A percentile compares a stretch with the other conserved stretches of the same genome.
Evolutionary conservation across 2,113 vertebrate species (phyloP).

Genomic region (Hippoglossus stenolepis): DNA sequence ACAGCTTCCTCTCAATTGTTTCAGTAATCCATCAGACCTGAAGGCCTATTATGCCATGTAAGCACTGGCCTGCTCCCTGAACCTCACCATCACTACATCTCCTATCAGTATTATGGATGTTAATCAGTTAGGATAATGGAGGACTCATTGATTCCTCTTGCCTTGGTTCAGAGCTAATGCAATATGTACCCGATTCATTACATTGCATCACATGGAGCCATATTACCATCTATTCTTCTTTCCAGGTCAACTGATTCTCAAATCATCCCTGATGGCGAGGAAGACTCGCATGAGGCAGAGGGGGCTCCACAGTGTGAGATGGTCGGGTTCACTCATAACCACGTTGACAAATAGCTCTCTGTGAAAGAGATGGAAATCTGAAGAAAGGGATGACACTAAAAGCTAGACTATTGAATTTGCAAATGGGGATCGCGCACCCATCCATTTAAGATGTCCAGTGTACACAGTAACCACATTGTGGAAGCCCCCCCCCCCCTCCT

Average conservation of each 20-base stretch:
- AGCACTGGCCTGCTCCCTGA: slow-evolving; percentile 34
- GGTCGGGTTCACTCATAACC: slow-evolving; percentile 13
- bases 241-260: slow-evolving; percentile 48
- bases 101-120: slow-evolving; percentile 60
- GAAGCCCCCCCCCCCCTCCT: background rate
- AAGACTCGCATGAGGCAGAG: slow-evolving; percentile 9
- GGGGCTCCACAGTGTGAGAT: background rate
- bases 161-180: slow-evolving; percentile 58
- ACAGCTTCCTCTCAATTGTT: slow-evolving; percentile 30
- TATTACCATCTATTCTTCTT: slow-evolving; percentile 36
- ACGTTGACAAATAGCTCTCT: slow-evolving; percentile 45
- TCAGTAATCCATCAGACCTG: slow-evolving; percentile 21
- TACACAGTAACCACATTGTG: slow-evolving; percentile 49
- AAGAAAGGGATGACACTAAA: slow-evolving; percentile 49
- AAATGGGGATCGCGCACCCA: slow-evolving; percentile 37
- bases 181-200: slow-evolving; percentile 62
- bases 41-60: slow-evolving; percentile 26
- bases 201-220: slow-evolving; percentile 31
- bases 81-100: slow-evolving; percentile 31
- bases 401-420: slow-evolving; percentile 53
- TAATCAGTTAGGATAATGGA: slow-evolving; percentile 69
- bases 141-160: slow-evolving; percentile 63
- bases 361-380: slow-evolving; percentile 37
- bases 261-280: slow-evolving; percentile 40
- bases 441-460: slow-evolving; percentile 41